phyloP scores from a whole-genome alignment of 1,140 invertebrate species.

The Drosophila ercepeae region DNA sequence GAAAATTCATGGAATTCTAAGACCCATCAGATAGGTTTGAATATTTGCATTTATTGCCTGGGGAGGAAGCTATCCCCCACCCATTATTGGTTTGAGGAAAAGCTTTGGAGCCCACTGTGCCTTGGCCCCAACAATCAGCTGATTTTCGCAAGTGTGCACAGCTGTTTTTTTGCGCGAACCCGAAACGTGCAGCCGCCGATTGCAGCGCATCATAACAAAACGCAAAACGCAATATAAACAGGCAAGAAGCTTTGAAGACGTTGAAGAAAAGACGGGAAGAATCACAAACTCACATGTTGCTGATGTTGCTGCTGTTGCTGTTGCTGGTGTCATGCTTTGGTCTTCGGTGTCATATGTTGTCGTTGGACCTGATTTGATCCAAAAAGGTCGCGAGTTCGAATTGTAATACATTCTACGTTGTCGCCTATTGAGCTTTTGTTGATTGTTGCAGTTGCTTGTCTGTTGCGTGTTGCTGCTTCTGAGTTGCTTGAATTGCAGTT shows the following conservation, averaged over 20 bases:
- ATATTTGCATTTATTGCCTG: not conserved
- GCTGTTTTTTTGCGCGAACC: slow-evolving; percentile 39
- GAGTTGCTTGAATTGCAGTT: slow-evolving; percentile 47
- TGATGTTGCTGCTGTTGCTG: slow-evolving; percentile 22
- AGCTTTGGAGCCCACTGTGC: slow-evolving; percentile 33
- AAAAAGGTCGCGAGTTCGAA: slow-evolving; percentile 43
- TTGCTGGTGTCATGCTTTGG: slow-evolving; percentile 9
- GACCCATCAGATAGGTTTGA: not conserved
- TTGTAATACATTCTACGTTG: slow-evolving; percentile 65
- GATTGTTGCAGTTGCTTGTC: slow-evolving; percentile 4
- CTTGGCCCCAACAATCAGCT: slow-evolving; percentile 44
- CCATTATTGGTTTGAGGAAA: no score
- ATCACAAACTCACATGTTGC: slow-evolving; percentile 63
- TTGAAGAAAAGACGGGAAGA: slow-evolving; percentile 45
- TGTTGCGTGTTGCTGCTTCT: slow-evolving; percentile 21
- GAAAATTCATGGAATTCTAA: not conserved
- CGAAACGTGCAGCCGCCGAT: slow-evolving; percentile 40
- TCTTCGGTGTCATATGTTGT: slow-evolving; percentile 10
- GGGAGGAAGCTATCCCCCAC: no score
- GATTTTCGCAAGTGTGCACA: slow-evolving; percentile 42
- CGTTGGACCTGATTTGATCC: slow-evolving; percentile 7
- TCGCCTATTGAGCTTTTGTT: slow-evolving; percentile 15
- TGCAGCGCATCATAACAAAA: slow-evolving; percentile 35
- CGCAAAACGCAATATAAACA: slow-evolving; percentile 14
- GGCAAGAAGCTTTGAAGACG: slow-evolving; percentile 15